Conservation (phyloP, 2,113 vertebrate genomes). For the Platysternon megacephalum region DNA sequence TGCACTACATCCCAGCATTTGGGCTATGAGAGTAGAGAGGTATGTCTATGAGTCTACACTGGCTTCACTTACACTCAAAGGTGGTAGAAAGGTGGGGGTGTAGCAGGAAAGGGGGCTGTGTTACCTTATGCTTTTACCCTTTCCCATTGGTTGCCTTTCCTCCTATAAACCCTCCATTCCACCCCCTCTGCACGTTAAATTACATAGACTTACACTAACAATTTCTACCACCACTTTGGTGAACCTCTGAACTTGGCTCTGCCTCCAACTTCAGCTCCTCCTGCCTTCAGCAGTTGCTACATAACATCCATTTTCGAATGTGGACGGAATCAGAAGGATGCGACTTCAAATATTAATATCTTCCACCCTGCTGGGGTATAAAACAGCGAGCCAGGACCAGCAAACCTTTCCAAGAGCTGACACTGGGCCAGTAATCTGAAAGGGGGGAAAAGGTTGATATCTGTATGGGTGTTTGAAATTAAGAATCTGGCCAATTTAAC, state of each 20-base stretch:
- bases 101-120: not conserved
- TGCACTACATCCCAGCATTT: not conserved
- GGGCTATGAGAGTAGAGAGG: not conserved
- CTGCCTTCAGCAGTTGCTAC: constrained; percentile 15
- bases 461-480: not conserved
- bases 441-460: not conserved
- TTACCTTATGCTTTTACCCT: not conserved
- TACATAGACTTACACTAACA: not conserved
- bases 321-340: not conserved
- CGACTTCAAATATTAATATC: not conserved
- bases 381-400: not conserved
- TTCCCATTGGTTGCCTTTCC: not conserved
- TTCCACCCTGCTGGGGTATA: not conserved
- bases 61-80: not conserved
- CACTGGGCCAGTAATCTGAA: not conserved
- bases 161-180: not conserved
- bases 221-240: not conserved
- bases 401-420: not conserved
- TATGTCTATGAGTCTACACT: not conserved
- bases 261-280: not conserved
- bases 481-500: not conserved
- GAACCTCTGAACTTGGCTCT: not conserved
- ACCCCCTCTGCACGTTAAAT: not conserved
- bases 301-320: not conserved
- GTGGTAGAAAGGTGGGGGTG: not conserved